Percentiles rank a stretch among this genome's conserved stretches.
Evolutionary conservation across 2,888 invertebrate species (phyloP).

Genomic region (Amiota minor): DNA sequence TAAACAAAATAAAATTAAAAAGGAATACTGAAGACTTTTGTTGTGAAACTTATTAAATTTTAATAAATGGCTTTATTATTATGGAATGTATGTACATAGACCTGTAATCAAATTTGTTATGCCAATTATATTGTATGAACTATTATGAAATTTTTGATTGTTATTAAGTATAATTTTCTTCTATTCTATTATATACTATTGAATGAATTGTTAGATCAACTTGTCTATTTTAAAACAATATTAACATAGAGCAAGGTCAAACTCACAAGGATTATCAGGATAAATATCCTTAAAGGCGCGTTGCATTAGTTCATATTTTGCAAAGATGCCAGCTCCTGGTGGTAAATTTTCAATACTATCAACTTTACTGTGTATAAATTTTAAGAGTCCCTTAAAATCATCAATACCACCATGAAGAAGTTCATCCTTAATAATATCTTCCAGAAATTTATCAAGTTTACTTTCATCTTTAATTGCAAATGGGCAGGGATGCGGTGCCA

Average conservation of each 20-base stretch:
- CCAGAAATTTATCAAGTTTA: conserved; percentile 23
- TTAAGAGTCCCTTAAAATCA: conserved; percentile 22
- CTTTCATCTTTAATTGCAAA: conserved; percentile 20
- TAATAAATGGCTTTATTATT: no score
- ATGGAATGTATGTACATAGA: no score
- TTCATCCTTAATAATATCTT: conserved; percentile 17
- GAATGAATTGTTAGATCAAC: no score
- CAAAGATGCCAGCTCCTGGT: conserved; percentile 36
- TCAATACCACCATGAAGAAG: conserved; percentile 16
- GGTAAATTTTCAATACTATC: conserved; percentile 20
- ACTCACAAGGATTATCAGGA: conserved; percentile 2
- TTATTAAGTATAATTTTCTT: no score
- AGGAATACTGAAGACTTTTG: no score
- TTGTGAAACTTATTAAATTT: no score
- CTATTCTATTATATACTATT: no score
- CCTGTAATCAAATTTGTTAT: no score
- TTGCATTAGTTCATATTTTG: conserved; percentile 37
- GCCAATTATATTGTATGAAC: no score
- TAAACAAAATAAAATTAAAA: no score
- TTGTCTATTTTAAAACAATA: not conserved
- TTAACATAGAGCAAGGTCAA: not conserved
- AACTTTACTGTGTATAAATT: conserved; percentile 11
- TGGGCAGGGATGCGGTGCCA: conserved; percentile 29
- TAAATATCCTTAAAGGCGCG: conserved; percentile 25
- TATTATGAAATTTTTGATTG: no score